A percentile compares a stretch with the other conserved stretches of the same genome.
These are phyloP conservation scores for Drosophila willistoni DNA, from an alignment of 1,140 invertebrate genomes.

Conservation along the genomic window DNA sequence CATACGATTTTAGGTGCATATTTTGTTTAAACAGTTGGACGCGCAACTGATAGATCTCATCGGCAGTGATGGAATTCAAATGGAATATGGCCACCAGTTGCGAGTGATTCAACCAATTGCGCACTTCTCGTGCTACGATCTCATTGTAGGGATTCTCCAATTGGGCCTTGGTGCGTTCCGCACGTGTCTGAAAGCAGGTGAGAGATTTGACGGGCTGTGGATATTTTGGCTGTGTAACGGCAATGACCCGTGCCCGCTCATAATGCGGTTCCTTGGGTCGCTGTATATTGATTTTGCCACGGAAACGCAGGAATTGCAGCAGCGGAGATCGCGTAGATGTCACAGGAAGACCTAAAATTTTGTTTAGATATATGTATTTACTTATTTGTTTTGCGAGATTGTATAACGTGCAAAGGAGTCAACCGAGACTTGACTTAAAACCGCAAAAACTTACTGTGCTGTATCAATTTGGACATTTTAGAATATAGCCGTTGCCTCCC, in stretches of 20 bases:
- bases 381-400: neutral
- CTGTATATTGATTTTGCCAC: conserved; percentile 90
- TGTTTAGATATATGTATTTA: neutral
- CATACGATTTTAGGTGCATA: conserved; percentile 87
- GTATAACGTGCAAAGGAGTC: neutral
- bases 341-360: conserved; percentile 55
- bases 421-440: neutral
- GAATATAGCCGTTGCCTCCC: neutral
- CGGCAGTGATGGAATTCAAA: conserved; percentile 86
- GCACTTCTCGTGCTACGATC: conserved; percentile 88
- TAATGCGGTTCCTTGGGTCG: conserved; percentile 88
- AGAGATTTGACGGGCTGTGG: conserved; percentile 39
- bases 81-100: conserved; percentile 89
- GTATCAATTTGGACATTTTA: neutral
- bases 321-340: conserved; percentile 82
- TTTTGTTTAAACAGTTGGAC: conserved; percentile 86
- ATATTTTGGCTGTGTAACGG: conserved; percentile 85
- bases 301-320: conserved; percentile 86
- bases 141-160: conserved; percentile 87
- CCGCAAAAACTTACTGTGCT: neutral
- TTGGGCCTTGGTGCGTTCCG: conserved; percentile 47
- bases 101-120: conserved; percentile 88
- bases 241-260: conserved; percentile 85
- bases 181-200: conserved; percentile 61
- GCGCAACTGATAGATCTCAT: conserved; percentile 86